Evolutionary conservation across 37 sponge, comb jelly and placozoan genomes (phyloP).

Genomic region (Tethya wilhelma): DNA sequence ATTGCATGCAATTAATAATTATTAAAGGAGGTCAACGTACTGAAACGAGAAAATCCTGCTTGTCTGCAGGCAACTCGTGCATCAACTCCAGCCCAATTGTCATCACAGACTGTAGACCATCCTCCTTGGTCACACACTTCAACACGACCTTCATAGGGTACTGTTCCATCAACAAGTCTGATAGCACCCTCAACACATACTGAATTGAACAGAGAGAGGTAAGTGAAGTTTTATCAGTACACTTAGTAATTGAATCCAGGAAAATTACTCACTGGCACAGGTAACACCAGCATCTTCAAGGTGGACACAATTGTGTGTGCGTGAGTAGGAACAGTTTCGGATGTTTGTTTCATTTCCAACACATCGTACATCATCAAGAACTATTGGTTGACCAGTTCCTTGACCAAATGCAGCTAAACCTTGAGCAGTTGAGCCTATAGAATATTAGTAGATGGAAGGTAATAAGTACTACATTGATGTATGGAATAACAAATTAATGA

Average conservation of each 20-base stretch:
- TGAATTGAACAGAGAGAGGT: too few species aligned
- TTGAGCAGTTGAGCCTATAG: too few species aligned
- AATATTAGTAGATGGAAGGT: too few species aligned
- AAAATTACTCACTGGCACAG: too few species aligned
- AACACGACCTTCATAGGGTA: conserved; percentile 18
- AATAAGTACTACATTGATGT: too few species aligned
- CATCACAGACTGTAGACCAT: conserved; percentile 46
- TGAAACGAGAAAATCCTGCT: conserved; percentile 28
- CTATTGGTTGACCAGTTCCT: conserved; percentile 3
- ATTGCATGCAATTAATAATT: too few species aligned
- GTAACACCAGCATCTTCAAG: conserved; percentile 29
- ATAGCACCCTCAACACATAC: too few species aligned
- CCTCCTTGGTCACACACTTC: conserved; percentile 19
- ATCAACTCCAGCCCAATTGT: conserved; percentile 18
- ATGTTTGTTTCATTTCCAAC: not conserved
- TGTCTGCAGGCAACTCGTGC: conserved; percentile 48
- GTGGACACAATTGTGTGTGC: conserved; percentile 9
- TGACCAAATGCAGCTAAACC: too few species aligned
- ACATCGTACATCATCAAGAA: conserved; percentile 16
- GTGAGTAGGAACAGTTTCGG: not conserved
- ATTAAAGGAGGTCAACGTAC: not conserved
- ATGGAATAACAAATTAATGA: too few species aligned
- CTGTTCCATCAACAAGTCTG: not conserved
- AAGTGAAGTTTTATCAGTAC: too few species aligned
- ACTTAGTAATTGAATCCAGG: too few species aligned